phyloP scores from a whole-genome alignment of 2,888 invertebrate genomes.

The Brachyptera risi region DNA sequence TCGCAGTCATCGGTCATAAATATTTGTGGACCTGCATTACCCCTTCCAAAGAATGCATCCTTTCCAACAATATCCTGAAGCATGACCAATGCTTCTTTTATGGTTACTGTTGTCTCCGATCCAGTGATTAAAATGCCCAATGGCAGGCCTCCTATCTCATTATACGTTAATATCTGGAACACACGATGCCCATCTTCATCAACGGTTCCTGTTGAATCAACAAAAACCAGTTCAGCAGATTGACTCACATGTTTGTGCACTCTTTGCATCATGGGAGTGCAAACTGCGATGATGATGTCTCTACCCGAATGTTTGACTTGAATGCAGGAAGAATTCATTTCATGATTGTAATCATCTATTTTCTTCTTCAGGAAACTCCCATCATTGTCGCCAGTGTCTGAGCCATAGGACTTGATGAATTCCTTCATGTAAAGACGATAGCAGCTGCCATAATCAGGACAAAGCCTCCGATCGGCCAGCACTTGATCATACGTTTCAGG shows the following conservation, averaged over 20 bases:
- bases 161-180: not conserved
- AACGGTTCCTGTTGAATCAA: constrained; percentile 10
- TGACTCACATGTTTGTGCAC: not conserved
- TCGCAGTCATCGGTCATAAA: constrained; percentile 19
- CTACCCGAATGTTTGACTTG: not conserved
- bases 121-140: constrained; percentile 2
- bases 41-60: constrained; percentile 1
- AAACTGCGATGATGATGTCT: not conserved
- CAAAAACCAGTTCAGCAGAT: constrained; percentile 3
- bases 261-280: not conserved
- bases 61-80: not conserved
- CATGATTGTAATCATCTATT: not conserved
- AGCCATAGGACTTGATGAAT: not conserved
- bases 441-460: not conserved
- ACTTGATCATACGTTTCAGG: not conserved
- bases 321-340: not conserved
- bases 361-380: not conserved
- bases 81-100: constrained; percentile 6
- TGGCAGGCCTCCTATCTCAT: constrained; percentile 10
- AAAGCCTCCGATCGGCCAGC: not conserved
- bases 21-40: not conserved
- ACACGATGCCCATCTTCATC: constrained; percentile 4
- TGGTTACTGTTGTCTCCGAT: not conserved
- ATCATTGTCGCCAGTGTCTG: not conserved
- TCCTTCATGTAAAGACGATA: not conserved